phyloP scores from a whole-genome alignment of 2,113 vertebrate genomes.

The Leucopternis melanops region DNA sequence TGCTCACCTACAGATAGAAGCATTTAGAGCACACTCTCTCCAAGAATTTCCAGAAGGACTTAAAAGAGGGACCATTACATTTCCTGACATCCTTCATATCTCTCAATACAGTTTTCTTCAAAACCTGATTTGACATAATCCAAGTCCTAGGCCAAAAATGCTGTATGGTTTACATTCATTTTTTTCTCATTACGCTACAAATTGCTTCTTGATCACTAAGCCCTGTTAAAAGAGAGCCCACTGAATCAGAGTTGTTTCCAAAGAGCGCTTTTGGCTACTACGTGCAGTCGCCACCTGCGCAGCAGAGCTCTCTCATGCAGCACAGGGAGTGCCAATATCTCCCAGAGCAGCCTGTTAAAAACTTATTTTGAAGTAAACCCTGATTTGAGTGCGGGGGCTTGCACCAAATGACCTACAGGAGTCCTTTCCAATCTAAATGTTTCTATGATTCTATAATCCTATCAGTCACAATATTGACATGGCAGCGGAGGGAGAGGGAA shows the following conservation, averaged over 20 bases:
- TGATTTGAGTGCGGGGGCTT: not conserved
- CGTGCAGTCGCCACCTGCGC: rapidly evolving
- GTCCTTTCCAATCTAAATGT: not conserved
- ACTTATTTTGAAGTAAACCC: not conserved
- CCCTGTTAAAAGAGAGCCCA: not conserved
- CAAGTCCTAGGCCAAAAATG: not conserved
- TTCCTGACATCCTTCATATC: not conserved
- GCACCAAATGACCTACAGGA: not conserved
- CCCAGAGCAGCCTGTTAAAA: not conserved
- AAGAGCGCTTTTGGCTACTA: not conserved
- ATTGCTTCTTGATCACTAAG: not conserved
- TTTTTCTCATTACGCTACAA: not conserved
- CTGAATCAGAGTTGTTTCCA: not conserved
- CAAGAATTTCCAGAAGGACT: not conserved
- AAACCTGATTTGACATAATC: not conserved
- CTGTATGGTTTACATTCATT: not conserved
- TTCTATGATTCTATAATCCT: not conserved
- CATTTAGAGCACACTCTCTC: not conserved
- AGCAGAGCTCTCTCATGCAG: not conserved
- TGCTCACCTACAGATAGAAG: not conserved
- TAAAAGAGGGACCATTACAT: not conserved
- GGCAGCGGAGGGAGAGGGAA: rapidly evolving
- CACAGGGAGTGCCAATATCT: not conserved
- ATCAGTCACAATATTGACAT: not conserved
- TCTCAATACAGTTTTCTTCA: not conserved